phyloP scores from a whole-genome alignment of 2,888 invertebrate genomes.

The Coremacera marginata region DNA sequence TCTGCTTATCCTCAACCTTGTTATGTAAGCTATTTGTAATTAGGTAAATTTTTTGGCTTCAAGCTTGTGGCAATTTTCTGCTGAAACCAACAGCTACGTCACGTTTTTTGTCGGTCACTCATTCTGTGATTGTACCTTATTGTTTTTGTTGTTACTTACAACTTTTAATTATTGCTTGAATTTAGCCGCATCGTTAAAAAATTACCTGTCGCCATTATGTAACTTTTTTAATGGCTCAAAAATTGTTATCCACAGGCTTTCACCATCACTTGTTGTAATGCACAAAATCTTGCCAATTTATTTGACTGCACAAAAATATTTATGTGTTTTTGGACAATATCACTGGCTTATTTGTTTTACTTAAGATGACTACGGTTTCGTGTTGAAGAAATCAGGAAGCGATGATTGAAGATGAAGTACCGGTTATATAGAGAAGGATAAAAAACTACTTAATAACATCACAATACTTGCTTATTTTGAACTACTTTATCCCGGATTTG shows the following conservation, averaged over 20 bases:
- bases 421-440: too few relatives aligned
- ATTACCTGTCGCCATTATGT: neutral
- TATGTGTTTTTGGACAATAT: too few relatives aligned
- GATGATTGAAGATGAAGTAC: too few relatives aligned
- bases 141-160: neutral
- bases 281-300: neutral
- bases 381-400: too few relatives aligned
- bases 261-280: constrained; percentile 42
- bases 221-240: constrained; percentile 45
- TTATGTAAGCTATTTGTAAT: constrained; percentile 48
- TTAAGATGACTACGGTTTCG: too few relatives aligned
- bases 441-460: too few relatives aligned
- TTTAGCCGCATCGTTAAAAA: constrained; percentile 6
- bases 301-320: too few relatives aligned
- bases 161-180: neutral
- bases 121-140: neutral
- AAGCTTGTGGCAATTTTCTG: neutral
- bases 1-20: constrained; percentile 56
- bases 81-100: neutral
- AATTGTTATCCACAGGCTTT: neutral
- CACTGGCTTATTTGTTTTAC: too few relatives aligned
- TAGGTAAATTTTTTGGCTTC: neutral
- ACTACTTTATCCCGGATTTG: too few relatives aligned
- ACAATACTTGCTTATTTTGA: too few relatives aligned
- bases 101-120: neutral